Base-by-base conservation (phyloP, 2,797 vertebrate genomes). In the Melanotaenia parkinsoni region DNA sequence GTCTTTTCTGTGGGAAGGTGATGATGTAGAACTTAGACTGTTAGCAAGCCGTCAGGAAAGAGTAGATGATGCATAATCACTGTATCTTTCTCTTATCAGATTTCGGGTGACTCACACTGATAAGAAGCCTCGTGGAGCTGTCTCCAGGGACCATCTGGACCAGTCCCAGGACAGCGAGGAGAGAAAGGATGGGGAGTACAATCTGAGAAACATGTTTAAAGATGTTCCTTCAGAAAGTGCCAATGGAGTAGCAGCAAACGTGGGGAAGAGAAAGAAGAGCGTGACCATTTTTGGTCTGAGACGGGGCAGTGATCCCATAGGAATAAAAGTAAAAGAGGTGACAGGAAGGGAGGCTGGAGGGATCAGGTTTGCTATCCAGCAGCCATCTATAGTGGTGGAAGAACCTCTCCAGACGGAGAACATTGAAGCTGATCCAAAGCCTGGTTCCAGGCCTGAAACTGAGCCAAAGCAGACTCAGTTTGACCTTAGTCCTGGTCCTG, bases 1-100 rank as follows among this genome's bases (percentile, higher is more conserved):
- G 97, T 99, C 57, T 96, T 99, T 88, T 97, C 97, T 71, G 97
- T 99, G 76, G 97, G 97, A 92, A 97, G 97, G 97, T 97, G 93
- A 84, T 37, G 72, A 16, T 1, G 0, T 16, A 45, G 0, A 1
- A 24, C 16, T 30, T 13, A 38, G 13, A 32, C 5, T 26, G 3
- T 33, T 2, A 65, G 43, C 10, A 38, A 12, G 9, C 16, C 22
- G 50, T 24, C 40, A n/a, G 20, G 16, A 63, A 51, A 26, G 20
- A 18, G 4, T 4, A 24, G 0, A 3, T 7, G 37, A n/a, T 37
- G 10, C 16, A 16, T 68, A 0, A 47, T 8, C 13, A 9, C 1
- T 58, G 3, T 65, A 7, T 43, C 7, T 0, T 60, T 4, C 1
- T 69, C 45, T 35, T 37, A 32, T 28, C 75, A 98, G 97, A 87